Evolutionary conservation across 2,888 invertebrate species (phyloP).

Genomic region (Stenolophus ochropezus): DNA sequence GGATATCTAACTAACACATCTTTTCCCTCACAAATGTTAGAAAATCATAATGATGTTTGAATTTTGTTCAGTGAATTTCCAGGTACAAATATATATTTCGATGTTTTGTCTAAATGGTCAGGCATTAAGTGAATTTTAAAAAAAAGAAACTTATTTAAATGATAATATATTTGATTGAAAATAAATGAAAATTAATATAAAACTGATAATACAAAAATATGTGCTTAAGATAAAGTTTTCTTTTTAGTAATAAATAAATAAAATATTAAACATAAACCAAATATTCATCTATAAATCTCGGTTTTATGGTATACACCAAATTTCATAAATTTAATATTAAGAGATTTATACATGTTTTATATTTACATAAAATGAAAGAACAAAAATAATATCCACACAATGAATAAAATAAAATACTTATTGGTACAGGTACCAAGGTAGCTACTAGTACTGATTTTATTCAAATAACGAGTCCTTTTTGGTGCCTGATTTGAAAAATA

Average conservation of each 20-base stretch:
- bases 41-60: constrained; percentile 14
- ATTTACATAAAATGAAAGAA: constrained; percentile 34
- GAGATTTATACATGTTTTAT: constrained; percentile 38
- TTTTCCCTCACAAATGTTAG: neutral
- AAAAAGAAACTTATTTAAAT: constrained; percentile 2
- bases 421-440: constrained; percentile 28
- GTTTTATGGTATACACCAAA: constrained; percentile 11
- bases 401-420: constrained; percentile 32
- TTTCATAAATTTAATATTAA: neutral
- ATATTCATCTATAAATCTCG: constrained; percentile 34
- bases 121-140: neutral
- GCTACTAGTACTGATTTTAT: constrained; percentile 36
- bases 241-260: constrained; percentile 33
- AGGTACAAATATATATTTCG: constrained; percentile 44
- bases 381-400: neutral
- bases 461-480: constrained; percentile 1
- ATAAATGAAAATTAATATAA: constrained; percentile 26
- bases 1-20: constrained; percentile 36
- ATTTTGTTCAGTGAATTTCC: constrained; percentile 32
- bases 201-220: constrained; percentile 16
- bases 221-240: neutral
- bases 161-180: constrained; percentile 21
- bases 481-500: constrained; percentile 16
- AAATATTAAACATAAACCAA: constrained; percentile 31
- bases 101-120: constrained; percentile 37